These are phyloP conservation scores for Cyprinodon brontotheroides DNA, from an alignment of 2,113 vertebrate genomes.

Conservation along the genomic window DNA sequence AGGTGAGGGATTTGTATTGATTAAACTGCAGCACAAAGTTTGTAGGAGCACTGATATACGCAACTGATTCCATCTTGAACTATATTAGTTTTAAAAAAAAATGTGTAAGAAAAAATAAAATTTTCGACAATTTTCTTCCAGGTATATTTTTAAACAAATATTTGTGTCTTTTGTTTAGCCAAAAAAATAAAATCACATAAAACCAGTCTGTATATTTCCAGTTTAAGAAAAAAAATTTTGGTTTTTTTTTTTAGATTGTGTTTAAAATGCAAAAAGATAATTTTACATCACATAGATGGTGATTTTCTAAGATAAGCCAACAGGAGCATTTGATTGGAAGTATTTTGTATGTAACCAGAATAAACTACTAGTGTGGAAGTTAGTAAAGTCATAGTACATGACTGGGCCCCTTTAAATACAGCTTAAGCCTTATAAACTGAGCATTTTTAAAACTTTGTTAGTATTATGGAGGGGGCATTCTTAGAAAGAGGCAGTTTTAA, in stretches of 20 bases:
- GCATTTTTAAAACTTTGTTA: not conserved
- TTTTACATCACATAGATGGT: too few relatives aligned
- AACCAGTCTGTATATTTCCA: too few relatives aligned
- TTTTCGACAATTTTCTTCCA: too few relatives aligned
- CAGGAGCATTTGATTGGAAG: too few relatives aligned
- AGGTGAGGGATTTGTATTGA: conserved; percentile 28
- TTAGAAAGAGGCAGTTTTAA: not conserved
- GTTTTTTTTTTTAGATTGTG: too few relatives aligned
- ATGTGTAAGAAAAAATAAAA: not conserved
- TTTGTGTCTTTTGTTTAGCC: not conserved
- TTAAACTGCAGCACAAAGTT: not conserved
- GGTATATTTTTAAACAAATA: not conserved
- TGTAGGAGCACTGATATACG: not conserved
- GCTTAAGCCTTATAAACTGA: not conserved
- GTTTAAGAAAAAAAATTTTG: too few relatives aligned
- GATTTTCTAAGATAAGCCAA: too few relatives aligned
- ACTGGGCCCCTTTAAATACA: not conserved
- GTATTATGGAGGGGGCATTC: not conserved
- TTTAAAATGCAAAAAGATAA: too few relatives aligned
- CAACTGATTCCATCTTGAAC: not conserved
- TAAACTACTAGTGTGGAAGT: too few relatives aligned
- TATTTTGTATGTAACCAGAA: too few relatives aligned
- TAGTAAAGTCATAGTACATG: too few relatives aligned
- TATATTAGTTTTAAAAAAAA: not conserved
- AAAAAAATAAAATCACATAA: too few relatives aligned